Evolutionary conservation across 2,113 vertebrate species (phyloP), one percentile per base, ranked within the genome.

Genomic region (Laticauda colubrina): DNA sequence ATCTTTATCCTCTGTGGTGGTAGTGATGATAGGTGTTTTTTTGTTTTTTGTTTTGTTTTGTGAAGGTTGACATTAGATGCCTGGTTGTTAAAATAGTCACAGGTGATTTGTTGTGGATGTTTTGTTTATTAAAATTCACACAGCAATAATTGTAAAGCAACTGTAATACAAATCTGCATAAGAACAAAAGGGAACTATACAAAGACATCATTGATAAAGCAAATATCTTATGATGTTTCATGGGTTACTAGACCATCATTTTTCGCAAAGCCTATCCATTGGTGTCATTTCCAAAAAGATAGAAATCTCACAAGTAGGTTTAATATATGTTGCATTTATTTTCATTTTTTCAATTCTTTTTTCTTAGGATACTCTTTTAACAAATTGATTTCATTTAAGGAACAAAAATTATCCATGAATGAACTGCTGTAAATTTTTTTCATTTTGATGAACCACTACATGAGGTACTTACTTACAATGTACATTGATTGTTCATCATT

Each of bases 301-400:
- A 45, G 10, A 69, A 39, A 34, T 0, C 0, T 11, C 3, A 61
- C 0, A 0, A 57, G 48, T 24, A 51, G 56, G 7, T 85, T 87
- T 43, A 90, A 89, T 29, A 91, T 92, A 89, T 1, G 23, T 6
- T 4, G 57, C 64, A 26, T 59, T 94, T 45, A 43, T 20, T 86
- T 95, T 75, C 5, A 87, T 88, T 95, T 94, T 94, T 81, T 90
- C 93, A 45, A 85, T 89, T 91, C 11, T 4, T 23, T 93, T 92
- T 92, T 43, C 69, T 93, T 85, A 43, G n/a, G 26, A 26, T 92
- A 34, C 15, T 88, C 29, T 94, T 93, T 88, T 12, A 91, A 88
- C 1, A 89, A 4, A 92, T 34, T 26, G 1, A 55, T 24, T 29
- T 87, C 10, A 15, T 89, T 92, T 69, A 89, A 85, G 56, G 61